These are phyloP conservation scores for Eremobia ochroleuca DNA, from an alignment of 2,888 invertebrate species.

Conservation along the genomic window DNA sequence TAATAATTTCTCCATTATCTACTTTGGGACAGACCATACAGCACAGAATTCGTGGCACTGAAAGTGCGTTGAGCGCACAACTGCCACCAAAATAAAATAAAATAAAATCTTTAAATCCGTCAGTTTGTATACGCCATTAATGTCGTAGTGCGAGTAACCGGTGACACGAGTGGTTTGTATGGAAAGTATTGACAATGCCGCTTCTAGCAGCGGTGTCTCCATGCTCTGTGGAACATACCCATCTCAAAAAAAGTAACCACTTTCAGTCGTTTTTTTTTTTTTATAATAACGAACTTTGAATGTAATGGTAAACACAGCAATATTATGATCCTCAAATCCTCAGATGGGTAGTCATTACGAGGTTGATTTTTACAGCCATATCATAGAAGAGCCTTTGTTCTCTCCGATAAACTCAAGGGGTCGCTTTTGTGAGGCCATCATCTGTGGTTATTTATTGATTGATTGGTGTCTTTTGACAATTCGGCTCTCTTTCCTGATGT, in stretches of 20 bases:
- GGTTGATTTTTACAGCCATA: constrained; percentile 30
- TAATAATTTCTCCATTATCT: neutral
- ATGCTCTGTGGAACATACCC: neutral
- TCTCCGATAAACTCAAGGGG: constrained; percentile 34
- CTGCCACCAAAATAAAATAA: too few relatives aligned
- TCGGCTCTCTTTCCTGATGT: constrained; percentile 33
- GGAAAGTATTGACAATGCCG: neutral
- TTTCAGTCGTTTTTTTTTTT: neutral
- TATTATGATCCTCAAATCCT: constrained; percentile 23
- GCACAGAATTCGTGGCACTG: neutral
- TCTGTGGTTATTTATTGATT: constrained; percentile 51
- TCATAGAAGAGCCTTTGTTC: constrained; percentile 36
- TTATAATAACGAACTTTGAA: too few relatives aligned
- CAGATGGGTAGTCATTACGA: constrained; percentile 45
- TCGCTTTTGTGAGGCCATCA: constrained; percentile 44
- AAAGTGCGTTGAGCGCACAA: neutral
- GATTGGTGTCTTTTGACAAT: constrained; percentile 52
- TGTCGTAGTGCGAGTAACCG: neutral
- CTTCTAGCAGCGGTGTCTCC: neutral
- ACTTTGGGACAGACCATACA: neutral
- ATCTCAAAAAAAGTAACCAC: neutral
- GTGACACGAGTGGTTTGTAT: neutral
- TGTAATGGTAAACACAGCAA: neutral
- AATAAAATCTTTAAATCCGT: neutral
- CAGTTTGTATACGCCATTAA: neutral